Percentiles rank a stretch among this genome's conserved stretches.
Evolutionary conservation across 2,888 invertebrate species (phyloP).

Genomic region (Hydropsyche betteni): DNA sequence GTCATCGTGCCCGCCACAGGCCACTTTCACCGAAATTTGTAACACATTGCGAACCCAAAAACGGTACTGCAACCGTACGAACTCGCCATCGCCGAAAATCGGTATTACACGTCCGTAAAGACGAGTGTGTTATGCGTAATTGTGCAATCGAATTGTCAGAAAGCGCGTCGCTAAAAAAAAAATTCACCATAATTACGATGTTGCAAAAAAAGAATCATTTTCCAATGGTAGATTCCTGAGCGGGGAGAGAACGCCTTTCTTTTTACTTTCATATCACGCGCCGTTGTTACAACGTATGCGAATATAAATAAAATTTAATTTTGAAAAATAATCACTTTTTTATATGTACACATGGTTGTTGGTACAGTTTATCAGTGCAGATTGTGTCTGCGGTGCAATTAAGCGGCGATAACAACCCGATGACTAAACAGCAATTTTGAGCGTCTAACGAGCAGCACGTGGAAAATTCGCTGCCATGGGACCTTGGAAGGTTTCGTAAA

Average conservation of each 20-base stretch:
- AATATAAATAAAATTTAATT: not conserved
- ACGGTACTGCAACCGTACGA: not conserved
- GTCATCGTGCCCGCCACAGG: too few species aligned
- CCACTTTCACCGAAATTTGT: too few species aligned
- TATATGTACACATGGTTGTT: too few species aligned
- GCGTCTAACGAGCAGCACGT: too few species aligned
- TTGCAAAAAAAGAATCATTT: slow-evolving; percentile 10
- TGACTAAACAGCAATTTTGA: not conserved
- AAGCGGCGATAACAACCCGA: not conserved
- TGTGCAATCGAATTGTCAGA: not conserved
- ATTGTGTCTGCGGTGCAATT: slow-evolving; percentile 33
- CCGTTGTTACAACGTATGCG: slow-evolving; percentile 16
- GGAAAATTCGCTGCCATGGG: too few species aligned
- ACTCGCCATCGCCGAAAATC: not conserved
- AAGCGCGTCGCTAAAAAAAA: not conserved
- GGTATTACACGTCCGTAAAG: not conserved
- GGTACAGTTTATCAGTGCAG: too few species aligned
- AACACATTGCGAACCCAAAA: too few species aligned
- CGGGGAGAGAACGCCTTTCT: slow-evolving; percentile 32
- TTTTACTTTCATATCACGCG: slow-evolving; percentile 41
- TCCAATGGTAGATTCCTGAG: slow-evolving; percentile 22
- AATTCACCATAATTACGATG: not conserved
- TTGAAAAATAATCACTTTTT: too few species aligned
- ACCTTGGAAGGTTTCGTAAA: too few species aligned
- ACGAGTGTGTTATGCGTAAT: not conserved